Base-by-base conservation (phyloP, 2,888 invertebrate genomes). In the Pristionchus fissidentatus region DNA sequence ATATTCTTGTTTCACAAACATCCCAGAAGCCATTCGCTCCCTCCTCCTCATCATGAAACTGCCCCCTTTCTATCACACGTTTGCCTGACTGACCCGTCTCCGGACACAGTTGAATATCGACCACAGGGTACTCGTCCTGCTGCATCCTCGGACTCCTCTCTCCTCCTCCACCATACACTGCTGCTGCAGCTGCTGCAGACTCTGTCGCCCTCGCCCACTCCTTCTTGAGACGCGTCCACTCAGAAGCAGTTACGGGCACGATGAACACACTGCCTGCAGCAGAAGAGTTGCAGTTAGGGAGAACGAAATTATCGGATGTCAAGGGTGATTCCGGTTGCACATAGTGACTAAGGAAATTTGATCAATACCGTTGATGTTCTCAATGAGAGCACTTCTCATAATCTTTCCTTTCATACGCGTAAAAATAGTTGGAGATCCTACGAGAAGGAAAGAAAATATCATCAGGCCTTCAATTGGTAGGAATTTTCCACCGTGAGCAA, bases 181-280 rank as follows among this genome's bases (percentile, higher is more conserved):
- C 57, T 8, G 8, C 26, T 4, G 2, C 75, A n/a, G 19, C 75
- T 15, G 15, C 79, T 15, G n/a, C 57, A 0, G 79, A 35, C 0
- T 5, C 29, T 15, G 10, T 41, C n/a, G 26, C 79, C 66, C 38
- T 22, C 41, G 75, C 41, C 70, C 77, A 79, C 0, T 83, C 86
- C 10, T 43, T 46, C 13, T 83, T 32, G 55, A 87, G 84, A 7
- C 83, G 85, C 29, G 49, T 26, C 88, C 88, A 88, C 57, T 88
- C 88, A 4, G 84, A 83, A 13, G 66, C 73, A 0, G 85, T 86
- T 0, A 89, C 8, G 4, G 87, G 87, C n/a, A 88, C 78, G 22
- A 87, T 70, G 79, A 84, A 85, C 22, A 85, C 52, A 35, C 52
- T 10, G 26, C 15, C 41, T 73, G 35, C 29, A 73, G n/a, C 7